Evolutionary conservation across 2,797 vertebrate species (phyloP), one percentile per base, ranked within the genome.

Genomic region (Molossus alvarezi): DNA sequence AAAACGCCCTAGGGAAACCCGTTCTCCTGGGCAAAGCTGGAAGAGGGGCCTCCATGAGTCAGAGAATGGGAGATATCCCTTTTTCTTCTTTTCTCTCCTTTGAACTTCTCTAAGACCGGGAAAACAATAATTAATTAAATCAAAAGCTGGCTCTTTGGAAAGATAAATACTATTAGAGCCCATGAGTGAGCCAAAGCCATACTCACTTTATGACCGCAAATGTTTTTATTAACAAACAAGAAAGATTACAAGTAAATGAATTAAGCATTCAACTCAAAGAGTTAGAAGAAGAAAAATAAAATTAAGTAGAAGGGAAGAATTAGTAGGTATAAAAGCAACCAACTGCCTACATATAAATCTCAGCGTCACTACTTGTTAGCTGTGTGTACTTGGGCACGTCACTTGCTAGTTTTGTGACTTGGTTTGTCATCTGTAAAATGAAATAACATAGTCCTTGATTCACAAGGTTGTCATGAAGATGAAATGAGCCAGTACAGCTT

Each of bases 121-220:
- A 77, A 62, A 89, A 60, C 20, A 77, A 48, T 57, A 41, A 88
- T 41, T 8, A 18, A 79, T 51, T 17, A 41, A 77, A 75, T 29
- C 20, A 17, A 91, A 96, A 57, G 25, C n/a, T 53, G 60, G 11
- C n/a, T 94, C 94, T 84, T 69, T 96, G 65, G 82, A 18, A 85
- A 92, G 27, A 64, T 51, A 17, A 37, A 21, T 51, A 58, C 29
- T 12, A 11, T 58, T 8, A 73, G n/a, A 76, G 27, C 58, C 51
- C 21, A 45, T 21, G 37, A 8, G 15, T 67, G 48, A 62, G 11
- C 27, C 21, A 75, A 67, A 77, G n/a, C 41, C 12, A 21, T n/a
- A 21, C 23, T 83, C 64, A 57, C 10, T 41, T 21, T 60, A 37
- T 77, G 79, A 21, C 23, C 23, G 69, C 73, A 25, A 76, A 51